phyloP scores from a whole-genome alignment of 2,113 vertebrate genomes.

The Haemorhous mexicanus region DNA sequence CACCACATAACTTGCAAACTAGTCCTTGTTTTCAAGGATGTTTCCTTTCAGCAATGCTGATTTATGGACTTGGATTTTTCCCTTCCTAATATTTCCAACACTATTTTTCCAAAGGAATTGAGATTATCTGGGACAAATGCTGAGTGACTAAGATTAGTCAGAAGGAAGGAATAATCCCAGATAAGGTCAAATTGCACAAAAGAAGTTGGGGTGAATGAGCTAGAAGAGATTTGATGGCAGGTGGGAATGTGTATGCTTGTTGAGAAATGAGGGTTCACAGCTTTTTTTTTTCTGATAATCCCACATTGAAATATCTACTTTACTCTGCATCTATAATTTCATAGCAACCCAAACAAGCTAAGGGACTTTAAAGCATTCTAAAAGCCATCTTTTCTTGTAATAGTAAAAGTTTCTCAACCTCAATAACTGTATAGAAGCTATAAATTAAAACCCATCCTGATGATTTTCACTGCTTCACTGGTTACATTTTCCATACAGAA shows the following conservation, averaged over 20 bases:
- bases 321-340: background rate
- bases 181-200: background rate
- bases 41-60: background rate
- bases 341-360: background rate
- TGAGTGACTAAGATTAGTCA: background rate
- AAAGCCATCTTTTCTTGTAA: background rate
- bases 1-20: background rate
- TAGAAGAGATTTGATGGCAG: background rate
- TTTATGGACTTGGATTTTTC: background rate
- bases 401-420: background rate
- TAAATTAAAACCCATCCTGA: background rate
- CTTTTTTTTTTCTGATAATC: background rate
- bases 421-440: background rate
- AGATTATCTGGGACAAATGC: background rate
- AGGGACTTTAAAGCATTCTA: background rate
- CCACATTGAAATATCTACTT: background rate
- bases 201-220: background rate
- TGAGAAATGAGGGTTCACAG: background rate
- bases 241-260: background rate
- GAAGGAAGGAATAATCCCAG: background rate
- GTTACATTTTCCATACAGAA: constrained; percentile 16
- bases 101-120: background rate
- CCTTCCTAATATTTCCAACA: background rate
- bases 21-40: background rate
- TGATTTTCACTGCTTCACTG: background rate